Percentiles rank a stretch among this genome's conserved stretches.
Conservation (phyloP, 2,888 invertebrate species). For the Dynastes grantii region DNA sequence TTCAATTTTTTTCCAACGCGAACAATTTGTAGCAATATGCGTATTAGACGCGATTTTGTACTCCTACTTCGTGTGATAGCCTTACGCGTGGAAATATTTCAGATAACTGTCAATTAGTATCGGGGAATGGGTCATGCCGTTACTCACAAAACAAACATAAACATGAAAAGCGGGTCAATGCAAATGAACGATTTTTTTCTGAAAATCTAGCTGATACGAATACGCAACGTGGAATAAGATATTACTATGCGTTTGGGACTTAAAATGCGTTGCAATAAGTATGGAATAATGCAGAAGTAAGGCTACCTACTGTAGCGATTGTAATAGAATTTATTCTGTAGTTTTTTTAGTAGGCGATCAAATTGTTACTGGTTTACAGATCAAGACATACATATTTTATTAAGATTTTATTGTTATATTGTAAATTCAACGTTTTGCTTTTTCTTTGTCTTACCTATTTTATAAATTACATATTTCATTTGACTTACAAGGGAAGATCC, state of each 20-base stretch:
- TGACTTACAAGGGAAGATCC: no score
- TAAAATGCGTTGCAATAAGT: background rate
- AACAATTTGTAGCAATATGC: constrained; percentile 9
- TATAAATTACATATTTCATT: no score
- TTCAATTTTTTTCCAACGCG: constrained; percentile 1
- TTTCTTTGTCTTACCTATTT: no score
- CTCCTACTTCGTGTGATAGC: constrained; percentile 31
- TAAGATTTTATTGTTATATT: no score
- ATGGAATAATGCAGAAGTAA: background rate
- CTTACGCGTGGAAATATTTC: constrained; percentile 33
- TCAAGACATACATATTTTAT: no score
- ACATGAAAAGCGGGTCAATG: constrained; percentile 28
- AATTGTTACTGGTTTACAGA: no score
- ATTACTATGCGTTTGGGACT: background rate
- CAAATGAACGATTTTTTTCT: constrained; percentile 22
- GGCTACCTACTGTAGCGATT: no score
- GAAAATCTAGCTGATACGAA: background rate
- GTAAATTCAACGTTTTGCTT: no score
- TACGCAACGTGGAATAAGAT: background rate
- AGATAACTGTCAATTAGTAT: constrained; percentile 43
- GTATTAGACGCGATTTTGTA: background rate
- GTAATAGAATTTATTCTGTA: no score
- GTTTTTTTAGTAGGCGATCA: no score
- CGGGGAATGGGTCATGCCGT: constrained; percentile 37
- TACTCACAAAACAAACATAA: constrained; percentile 34